Evolutionary conservation across 1,140 invertebrate genomes (phyloP).

Genomic region (Bilobella aurantiaca): DNA sequence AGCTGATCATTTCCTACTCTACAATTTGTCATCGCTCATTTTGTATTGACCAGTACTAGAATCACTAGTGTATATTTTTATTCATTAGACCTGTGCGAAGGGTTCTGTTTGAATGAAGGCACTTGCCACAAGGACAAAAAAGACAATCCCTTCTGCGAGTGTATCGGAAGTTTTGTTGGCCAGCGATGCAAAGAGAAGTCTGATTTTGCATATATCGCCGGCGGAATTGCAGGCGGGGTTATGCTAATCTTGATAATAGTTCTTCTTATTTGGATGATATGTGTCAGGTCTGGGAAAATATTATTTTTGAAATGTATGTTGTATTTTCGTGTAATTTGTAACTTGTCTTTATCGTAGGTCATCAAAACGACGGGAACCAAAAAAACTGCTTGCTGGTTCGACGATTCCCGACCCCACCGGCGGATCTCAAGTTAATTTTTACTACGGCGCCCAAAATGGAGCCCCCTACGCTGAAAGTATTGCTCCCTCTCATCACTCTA

Average conservation of each 20-base stretch:
- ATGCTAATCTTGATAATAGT: conserved; percentile 85
- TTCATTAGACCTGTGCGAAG: conserved; percentile 69
- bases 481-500: conserved; percentile 79
- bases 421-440: conserved; percentile 89
- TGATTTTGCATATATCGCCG: conserved; percentile 87
- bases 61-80: conserved; percentile 11
- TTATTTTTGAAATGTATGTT: not conserved
- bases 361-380: conserved; percentile 69
- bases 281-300: conserved; percentile 55
- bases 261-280: conserved; percentile 93
- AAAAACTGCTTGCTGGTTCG: conserved; percentile 72
- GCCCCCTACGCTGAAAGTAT: conserved; percentile 87
- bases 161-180: conserved; percentile 84
- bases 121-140: conserved; percentile 56
- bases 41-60: no score
- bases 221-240: conserved; percentile 80
- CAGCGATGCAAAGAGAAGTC: conserved; percentile 79
- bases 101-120: conserved; percentile 56
- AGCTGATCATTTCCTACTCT: conserved; percentile 20
- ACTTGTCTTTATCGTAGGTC: conserved; percentile 45
- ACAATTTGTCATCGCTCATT: no score
- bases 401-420: conserved; percentile 39
- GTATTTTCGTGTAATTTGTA: not conserved
- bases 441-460: conserved; percentile 67
- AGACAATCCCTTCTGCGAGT: conserved; percentile 73